Percentiles rank a stretch among this genome's conserved stretches.
Conservation (phyloP, 2,113 vertebrate genomes). For the Phodopus roborovskii region DNA sequence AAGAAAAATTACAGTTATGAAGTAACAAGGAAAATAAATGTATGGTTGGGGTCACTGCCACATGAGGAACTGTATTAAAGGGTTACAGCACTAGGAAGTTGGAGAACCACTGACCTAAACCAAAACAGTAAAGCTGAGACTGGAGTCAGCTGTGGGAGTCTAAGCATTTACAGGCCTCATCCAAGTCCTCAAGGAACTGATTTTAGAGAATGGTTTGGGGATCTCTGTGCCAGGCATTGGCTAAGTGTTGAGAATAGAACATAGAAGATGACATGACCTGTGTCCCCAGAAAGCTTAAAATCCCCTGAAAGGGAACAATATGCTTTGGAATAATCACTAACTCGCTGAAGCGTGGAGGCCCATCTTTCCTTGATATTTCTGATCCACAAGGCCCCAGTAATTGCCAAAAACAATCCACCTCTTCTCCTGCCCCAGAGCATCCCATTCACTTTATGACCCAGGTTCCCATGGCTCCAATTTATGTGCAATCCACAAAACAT, state of each 20-base stretch:
- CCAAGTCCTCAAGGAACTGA: background rate
- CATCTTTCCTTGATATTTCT: constrained; percentile 84
- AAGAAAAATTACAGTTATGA: background rate
- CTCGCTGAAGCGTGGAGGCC: constrained; percentile 79
- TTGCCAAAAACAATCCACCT: constrained; percentile 81
- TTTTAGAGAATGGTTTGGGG: background rate
- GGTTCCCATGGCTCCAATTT: constrained; percentile 87
- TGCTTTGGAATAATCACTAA: constrained; percentile 78
- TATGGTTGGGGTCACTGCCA: too few relatives aligned
- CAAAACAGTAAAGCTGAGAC: constrained; percentile 24
- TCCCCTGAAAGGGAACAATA: constrained; percentile 47
- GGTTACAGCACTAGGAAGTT: too few relatives aligned
- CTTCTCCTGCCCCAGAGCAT: constrained; percentile 84
- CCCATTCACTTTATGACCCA: constrained; percentile 85
- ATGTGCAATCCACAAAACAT: constrained; percentile 90
- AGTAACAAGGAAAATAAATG: background rate
- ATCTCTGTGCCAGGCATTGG: background rate
- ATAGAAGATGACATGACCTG: constrained; percentile 1
- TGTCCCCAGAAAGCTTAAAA: constrained; percentile 62
- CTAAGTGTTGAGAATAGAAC: background rate
- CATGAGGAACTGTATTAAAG: background rate
- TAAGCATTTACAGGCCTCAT: background rate
- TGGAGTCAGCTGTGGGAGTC: background rate
- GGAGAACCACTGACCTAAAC: background rate
- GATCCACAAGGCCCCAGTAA: constrained; percentile 84